These are phyloP conservation scores for Vesta saturnalis DNA, from an alignment of 2,888 invertebrate species.

Conservation along the genomic window DNA sequence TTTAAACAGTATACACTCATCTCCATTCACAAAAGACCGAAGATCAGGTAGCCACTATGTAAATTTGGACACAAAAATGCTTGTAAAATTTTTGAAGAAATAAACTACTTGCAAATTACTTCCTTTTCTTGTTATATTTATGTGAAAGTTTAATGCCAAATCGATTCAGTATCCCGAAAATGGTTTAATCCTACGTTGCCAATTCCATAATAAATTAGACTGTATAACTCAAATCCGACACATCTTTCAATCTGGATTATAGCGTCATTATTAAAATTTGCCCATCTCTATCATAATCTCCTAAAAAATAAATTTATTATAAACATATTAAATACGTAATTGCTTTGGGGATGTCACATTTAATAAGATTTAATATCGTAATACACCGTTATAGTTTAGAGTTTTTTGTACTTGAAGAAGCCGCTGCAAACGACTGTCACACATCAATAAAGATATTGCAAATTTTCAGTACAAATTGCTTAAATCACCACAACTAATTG, in stretches of 20 bases:
- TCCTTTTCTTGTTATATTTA: conserved; percentile 38
- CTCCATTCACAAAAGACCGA: conserved; percentile 30
- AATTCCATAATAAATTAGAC: no score
- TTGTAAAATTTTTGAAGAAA: conserved; percentile 39
- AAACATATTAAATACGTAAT: no score
- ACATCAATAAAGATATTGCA: conserved; percentile 29
- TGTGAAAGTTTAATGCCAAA: conserved; percentile 12
- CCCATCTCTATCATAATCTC: no score
- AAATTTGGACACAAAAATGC: conserved; percentile 45
- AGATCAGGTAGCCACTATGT: conserved; percentile 43
- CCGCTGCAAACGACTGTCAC: conserved; percentile 16
- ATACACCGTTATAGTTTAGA: conserved; percentile 14
- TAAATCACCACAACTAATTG: conserved; percentile 26
- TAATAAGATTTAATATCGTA: conserved; percentile 28
- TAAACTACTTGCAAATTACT: conserved; percentile 40
- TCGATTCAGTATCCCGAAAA: neutral
- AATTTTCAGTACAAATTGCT: conserved; percentile 11
- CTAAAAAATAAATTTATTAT: no score
- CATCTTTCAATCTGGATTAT: no score
- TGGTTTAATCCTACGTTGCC: no score
- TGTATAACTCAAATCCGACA: no score
- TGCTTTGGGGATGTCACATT: conserved; percentile 24
- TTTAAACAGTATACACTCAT: conserved; percentile 18
- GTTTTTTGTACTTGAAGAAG: neutral
- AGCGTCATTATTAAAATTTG: no score